These are phyloP conservation scores for Myanophis thanlyinensis DNA, from an alignment of 2,113 vertebrate genomes.

Conservation along the genomic window DNA sequence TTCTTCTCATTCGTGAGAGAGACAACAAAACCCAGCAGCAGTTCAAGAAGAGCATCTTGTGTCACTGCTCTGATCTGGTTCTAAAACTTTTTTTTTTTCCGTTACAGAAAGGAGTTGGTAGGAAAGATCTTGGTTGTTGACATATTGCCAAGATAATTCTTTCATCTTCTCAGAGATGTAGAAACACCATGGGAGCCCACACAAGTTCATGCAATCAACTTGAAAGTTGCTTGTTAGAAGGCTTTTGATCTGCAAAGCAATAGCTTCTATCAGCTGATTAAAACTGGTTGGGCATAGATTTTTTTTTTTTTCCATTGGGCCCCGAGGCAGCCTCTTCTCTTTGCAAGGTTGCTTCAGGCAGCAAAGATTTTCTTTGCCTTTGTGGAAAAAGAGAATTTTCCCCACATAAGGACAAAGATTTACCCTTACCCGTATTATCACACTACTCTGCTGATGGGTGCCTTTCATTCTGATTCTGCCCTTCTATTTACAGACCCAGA, in stretches of 20 bases:
- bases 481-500: background rate
- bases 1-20: conserved; percentile 24
- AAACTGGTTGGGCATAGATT: background rate
- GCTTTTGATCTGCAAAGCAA: background rate
- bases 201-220: background rate
- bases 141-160: background rate
- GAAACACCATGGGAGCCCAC: background rate
- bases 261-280: background rate
- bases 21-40: conserved; percentile 3
- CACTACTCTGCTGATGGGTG: background rate
- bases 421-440: background rate
- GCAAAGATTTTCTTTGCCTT: background rate
- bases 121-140: conserved; percentile 37
- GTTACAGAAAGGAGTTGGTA: conserved; percentile 23
- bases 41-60: conserved; percentile 15
- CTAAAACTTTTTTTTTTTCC: background rate
- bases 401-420: background rate
- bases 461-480: background rate
- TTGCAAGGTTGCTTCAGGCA: conserved; percentile 3
- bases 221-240: background rate
- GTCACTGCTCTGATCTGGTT: conserved; percentile 19
- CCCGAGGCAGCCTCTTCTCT: background rate
- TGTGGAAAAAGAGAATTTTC: background rate
- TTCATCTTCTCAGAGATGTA: background rate
- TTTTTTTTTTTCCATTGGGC: background rate